Percentiles rank a stretch among this genome's conserved stretches.
Conservation (phyloP, 2,113 vertebrate genomes). For the Falco punctatus region DNA sequence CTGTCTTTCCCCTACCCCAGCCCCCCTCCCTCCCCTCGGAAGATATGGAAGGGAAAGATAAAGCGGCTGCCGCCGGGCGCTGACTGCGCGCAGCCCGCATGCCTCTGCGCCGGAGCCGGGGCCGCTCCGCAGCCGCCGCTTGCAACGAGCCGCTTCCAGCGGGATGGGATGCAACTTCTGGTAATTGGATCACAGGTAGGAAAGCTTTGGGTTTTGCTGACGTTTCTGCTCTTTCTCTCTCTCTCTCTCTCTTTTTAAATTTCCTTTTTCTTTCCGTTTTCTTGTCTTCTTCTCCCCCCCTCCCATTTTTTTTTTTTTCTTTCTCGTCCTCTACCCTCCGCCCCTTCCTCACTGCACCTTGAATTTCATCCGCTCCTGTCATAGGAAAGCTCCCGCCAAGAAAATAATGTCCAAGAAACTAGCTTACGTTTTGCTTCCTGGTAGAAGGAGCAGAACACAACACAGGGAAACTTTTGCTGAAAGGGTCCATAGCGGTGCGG, state of each 20-base stretch:
- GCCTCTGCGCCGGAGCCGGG: neutral
- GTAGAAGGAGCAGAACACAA: neutral
- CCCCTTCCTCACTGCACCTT: neutral
- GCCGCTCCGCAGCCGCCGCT: neutral
- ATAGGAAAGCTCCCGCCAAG: conserved; percentile 5
- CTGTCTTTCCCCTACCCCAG: neutral
- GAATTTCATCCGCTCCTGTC: neutral
- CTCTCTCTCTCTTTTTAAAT: neutral
- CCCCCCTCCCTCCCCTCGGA: conserved; percentile 20
- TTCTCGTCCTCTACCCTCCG: neutral
- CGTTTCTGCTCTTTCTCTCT: neutral
- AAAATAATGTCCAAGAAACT: neutral
- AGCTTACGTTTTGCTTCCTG: neutral
- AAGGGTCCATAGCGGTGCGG: neutral
- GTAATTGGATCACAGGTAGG: conserved; percentile 70
- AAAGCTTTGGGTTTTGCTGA: neutral
- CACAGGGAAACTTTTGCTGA: conserved; percentile 36
- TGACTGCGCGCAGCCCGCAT: conserved; percentile 23
- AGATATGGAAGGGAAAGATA: conserved; percentile 74
- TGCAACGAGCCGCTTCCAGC: neutral
- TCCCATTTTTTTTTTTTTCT: neutral
- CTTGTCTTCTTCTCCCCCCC: neutral
- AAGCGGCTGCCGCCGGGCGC: conserved; percentile 31
- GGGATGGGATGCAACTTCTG: conserved; percentile 33
- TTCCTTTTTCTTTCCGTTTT: neutral